Percentiles rank a stretch among this genome's conserved stretches.
Evolutionary conservation across 2,797 vertebrate genomes (phyloP).

Genomic region (Acanthiza pusilla): DNA sequence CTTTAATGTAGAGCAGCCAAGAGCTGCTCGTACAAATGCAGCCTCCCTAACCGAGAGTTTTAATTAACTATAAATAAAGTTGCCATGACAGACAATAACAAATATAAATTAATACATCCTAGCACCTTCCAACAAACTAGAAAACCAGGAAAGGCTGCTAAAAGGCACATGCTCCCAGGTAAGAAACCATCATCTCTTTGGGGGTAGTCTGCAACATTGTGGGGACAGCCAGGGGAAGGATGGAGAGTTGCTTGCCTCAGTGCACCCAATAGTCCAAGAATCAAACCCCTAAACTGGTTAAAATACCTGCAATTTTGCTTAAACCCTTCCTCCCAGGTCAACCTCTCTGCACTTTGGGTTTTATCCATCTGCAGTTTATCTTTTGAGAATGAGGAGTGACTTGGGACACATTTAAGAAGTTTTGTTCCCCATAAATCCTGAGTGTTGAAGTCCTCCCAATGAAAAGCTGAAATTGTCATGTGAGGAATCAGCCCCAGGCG

Average conservation of each 20-base stretch:
- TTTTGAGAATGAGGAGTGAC: not conserved
- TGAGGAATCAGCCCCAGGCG: not conserved
- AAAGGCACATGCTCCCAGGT: not conserved
- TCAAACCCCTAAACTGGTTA: not conserved
- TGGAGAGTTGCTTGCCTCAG: not conserved
- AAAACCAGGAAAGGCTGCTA: not conserved
- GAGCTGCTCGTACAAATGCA: not conserved
- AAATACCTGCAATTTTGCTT: not conserved
- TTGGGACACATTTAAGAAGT: not conserved
- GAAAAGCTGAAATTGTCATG: not conserved
- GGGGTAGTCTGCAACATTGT: not conserved
- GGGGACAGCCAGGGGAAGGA: not conserved
- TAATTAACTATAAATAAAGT: conserved; percentile 22
- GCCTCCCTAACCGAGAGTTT: not conserved
- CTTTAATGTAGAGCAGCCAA: conserved; percentile 24
- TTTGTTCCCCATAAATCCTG: not conserved
- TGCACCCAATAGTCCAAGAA: not conserved
- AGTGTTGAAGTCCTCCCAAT: not conserved
- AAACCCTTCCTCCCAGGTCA: not conserved
- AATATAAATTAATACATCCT: not conserved
- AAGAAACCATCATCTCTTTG: not conserved
- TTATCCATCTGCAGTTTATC: not conserved
- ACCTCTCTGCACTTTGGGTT: not conserved
- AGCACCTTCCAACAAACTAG: not conserved
- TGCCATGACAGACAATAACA: conserved; percentile 3